These are phyloP conservation scores for Arrhamphus sclerolepis DNA, from an alignment of 2,797 vertebrate species.

Conservation along the genomic window DNA sequence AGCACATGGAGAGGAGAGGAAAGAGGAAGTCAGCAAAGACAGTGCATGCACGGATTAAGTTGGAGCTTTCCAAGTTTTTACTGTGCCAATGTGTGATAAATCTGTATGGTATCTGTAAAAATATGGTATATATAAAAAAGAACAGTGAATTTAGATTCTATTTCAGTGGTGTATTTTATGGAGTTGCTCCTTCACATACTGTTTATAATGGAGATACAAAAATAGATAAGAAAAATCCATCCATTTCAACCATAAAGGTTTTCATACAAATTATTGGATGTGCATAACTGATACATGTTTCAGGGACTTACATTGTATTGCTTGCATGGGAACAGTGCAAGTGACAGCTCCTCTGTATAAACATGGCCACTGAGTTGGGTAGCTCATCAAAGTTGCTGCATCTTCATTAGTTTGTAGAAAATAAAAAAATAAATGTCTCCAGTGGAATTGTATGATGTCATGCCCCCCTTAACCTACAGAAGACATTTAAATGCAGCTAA, in stretches of 20 bases:
- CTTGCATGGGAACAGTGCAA: conserved; percentile 68
- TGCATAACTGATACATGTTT: conserved; percentile 65
- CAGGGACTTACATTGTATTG: conserved; percentile 46
- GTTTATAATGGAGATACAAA: too few species aligned
- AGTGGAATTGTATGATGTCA: conserved; percentile 54
- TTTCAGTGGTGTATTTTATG: conserved; percentile 57
- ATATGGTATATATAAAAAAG: conserved; percentile 42
- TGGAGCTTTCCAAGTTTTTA: conserved; percentile 51
- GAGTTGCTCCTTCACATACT: conserved; percentile 61
- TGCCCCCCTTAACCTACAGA: conserved; percentile 53
- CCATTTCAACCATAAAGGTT: conserved; percentile 69
- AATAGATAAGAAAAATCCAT: conserved; percentile 58
- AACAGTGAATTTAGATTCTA: conserved; percentile 45
- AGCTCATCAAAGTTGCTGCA: conserved; percentile 53
- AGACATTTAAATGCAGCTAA: conserved; percentile 65
- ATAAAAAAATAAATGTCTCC: conserved; percentile 55
- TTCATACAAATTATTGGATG: conserved; percentile 71
- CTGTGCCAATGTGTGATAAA: conserved; percentile 56
- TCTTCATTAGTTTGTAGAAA: conserved; percentile 45
- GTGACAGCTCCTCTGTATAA: conserved; percentile 62
- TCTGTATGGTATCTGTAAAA: conserved; percentile 64
- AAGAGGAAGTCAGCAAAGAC: conserved; percentile 38
- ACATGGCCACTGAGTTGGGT: conserved; percentile 29
- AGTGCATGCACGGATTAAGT: conserved; percentile 40
- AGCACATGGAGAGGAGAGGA: conserved; percentile 73